Evolutionary conservation across 2,113 vertebrate species (phyloP), one percentile per base, ranked within the genome.

Genomic region (Bothrops jararaca): DNA sequence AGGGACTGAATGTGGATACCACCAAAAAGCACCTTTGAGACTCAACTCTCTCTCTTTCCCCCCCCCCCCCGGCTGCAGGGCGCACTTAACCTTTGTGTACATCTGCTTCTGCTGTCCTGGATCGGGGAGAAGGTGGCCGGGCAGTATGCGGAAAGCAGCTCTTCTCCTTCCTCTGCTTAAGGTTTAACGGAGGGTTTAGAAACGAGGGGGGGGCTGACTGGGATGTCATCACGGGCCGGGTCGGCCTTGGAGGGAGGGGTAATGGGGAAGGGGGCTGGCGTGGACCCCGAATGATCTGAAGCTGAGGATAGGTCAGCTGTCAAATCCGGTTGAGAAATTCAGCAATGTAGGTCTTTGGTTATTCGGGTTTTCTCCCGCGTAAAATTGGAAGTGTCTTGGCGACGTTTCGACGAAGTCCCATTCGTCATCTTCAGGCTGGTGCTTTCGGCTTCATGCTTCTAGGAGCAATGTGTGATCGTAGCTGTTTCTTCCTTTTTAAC

Each of bases 71-170:
- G 56, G 18, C 48, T 11, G 0, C 96, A 99, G 99, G 99, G 99
- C 24, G 94, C 98, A n/a, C 91, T 96, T 99, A 95, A 99, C 99
- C 29, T 98, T 98, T 0, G 98, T 98, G 24, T 99, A 99, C 96
- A 98, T 99, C 54, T n/a, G n/a, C 97, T 98, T 54, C 96, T 99
- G 92, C 98, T 99, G 53, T 98, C 99, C 0, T 97, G 96, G 7
- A 95, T 99, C 0, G 99, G 99, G 0, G 99, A 99, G 97, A 97
- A 95, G 93, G 98, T 99, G 86, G 99, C 99, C 0, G n/a, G 97
- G 97, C 60, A 97, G 98, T 96, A 98, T 99, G 98, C 98, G 99
- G 90, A n/a, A 99, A 98, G 95, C 97, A 97, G 1, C 98, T 99
- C 53, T 99, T 99, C 95, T 64, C 98, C 13, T 97, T 99, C 92